These are phyloP conservation scores for Diabrotica balteata DNA, from an alignment of 2,888 invertebrate species.

Conservation along the genomic window DNA sequence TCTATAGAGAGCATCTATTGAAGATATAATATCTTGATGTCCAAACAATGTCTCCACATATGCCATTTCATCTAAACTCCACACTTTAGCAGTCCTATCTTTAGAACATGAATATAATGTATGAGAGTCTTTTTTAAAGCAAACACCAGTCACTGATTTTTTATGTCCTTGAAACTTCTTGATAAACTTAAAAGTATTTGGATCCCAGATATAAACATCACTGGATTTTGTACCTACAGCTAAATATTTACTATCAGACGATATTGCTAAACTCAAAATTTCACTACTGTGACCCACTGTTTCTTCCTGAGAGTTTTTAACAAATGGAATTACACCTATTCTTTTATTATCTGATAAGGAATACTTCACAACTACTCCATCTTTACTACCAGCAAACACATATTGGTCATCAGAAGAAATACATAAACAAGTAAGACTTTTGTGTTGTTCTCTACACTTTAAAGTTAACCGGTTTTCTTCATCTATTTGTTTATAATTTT, in stretches of 20 bases:
- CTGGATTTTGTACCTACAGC: conserved; percentile 72
- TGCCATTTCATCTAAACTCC: conserved; percentile 95
- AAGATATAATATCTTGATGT: conserved; percentile 85
- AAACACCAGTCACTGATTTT: conserved; percentile 75
- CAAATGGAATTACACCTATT: conserved; percentile 64
- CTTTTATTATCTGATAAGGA: conserved; percentile 70
- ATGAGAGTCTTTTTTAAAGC: conserved; percentile 85
- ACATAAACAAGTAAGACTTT: conserved; percentile 81
- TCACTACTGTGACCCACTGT: conserved; percentile 54
- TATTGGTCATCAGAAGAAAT: conserved; percentile 75
- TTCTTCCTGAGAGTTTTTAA: conserved; percentile 42
- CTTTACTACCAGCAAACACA: conserved; percentile 87
- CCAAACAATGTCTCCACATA: conserved; percentile 95
- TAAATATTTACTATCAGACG: conserved; percentile 83
- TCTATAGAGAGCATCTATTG: conserved; percentile 85
- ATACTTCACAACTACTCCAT: conserved; percentile 88
- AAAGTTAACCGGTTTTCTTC: conserved; percentile 61
- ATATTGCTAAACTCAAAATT: conserved; percentile 74
- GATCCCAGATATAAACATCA: conserved; percentile 85
- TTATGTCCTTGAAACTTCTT: conserved; percentile 85
- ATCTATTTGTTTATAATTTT: conserved; percentile 62
- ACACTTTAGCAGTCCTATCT: conserved; percentile 87
- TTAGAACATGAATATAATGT: conserved; percentile 82
- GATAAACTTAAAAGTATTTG: conserved; percentile 75
- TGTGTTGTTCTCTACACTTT: conserved; percentile 79